phyloP scores from a whole-genome alignment of 2,113 vertebrate species.

The Corythornis vintsioides region DNA sequence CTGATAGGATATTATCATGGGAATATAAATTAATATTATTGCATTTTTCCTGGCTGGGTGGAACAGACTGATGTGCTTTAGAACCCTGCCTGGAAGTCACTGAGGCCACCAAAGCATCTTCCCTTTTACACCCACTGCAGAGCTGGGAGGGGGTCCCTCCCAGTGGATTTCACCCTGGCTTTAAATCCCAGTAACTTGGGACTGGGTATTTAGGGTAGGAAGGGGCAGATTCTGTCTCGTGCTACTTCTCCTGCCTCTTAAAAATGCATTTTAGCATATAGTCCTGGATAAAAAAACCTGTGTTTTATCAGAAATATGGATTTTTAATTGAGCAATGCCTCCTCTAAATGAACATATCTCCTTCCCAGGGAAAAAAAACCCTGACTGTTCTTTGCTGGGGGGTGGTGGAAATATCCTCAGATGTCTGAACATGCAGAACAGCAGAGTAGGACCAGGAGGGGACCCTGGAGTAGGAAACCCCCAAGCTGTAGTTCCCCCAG shows the following conservation, averaged over 20 bases:
- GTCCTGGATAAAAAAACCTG: not conserved
- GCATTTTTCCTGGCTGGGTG: not conserved
- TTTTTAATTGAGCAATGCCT: not conserved
- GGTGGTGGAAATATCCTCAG: not conserved
- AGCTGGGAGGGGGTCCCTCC: not conserved
- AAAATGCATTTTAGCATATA: not conserved
- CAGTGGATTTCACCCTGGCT: not conserved
- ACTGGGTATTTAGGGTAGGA: not conserved
- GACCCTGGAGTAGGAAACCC: not conserved
- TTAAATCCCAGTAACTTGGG: not conserved
- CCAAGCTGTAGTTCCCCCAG: not conserved
- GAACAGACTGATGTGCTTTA: not conserved
- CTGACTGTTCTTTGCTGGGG: not conserved
- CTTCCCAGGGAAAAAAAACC: not conserved
- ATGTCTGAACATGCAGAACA: not conserved
- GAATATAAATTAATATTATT: not conserved
- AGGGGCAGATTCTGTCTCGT: not conserved
- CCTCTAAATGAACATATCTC: not conserved
- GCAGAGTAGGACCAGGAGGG: not conserved
- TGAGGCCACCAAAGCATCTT: not conserved
- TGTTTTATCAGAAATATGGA: not conserved
- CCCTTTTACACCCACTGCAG: accelerated
- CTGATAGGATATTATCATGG: no score
- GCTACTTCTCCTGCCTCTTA: not conserved
- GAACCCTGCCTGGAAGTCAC: not conserved